A percentile compares a stretch with the other conserved stretches of the same genome.
phyloP scores from a whole-genome alignment of 2,888 invertebrate species.

The Anorthoa munda region DNA sequence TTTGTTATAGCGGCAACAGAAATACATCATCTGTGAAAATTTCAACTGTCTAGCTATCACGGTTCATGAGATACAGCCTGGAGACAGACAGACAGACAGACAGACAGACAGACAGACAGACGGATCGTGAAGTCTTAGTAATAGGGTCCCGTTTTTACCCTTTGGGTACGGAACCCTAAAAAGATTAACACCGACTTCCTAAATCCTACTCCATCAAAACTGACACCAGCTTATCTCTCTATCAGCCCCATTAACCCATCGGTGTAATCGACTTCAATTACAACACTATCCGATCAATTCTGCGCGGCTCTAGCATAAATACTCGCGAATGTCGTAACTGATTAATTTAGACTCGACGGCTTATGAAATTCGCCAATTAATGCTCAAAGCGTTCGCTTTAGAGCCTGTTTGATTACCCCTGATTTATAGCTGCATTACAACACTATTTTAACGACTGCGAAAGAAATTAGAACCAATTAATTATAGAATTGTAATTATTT shows the following conservation, averaged over 20 bases:
- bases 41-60: too few relatives aligned
- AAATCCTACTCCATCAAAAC: constrained; percentile 22
- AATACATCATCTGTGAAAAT: too few relatives aligned
- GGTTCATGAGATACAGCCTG: too few relatives aligned
- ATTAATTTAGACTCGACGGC: constrained; percentile 71
- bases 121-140: too few relatives aligned
- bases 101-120: too few relatives aligned
- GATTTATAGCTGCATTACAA: constrained; percentile 64
- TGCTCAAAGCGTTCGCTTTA: constrained; percentile 76
- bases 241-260: constrained; percentile 41
- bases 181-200: background rate
- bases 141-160: too few relatives aligned
- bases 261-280: constrained; percentile 39
- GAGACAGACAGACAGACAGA: too few relatives aligned
- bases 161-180: too few relatives aligned
- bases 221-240: constrained; percentile 22
- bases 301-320: constrained; percentile 52
- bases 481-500: constrained; percentile 48
- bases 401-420: constrained; percentile 70
- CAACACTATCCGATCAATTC: constrained; percentile 52
- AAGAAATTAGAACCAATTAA: constrained; percentile 60
- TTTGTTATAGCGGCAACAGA: too few relatives aligned
- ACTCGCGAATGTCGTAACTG: constrained; percentile 67
- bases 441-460: constrained; percentile 67
- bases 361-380: constrained; percentile 79